Evolutionary conservation across 1,140 invertebrate species (phyloP).

Genomic region (Andrena cerasifolii): DNA sequence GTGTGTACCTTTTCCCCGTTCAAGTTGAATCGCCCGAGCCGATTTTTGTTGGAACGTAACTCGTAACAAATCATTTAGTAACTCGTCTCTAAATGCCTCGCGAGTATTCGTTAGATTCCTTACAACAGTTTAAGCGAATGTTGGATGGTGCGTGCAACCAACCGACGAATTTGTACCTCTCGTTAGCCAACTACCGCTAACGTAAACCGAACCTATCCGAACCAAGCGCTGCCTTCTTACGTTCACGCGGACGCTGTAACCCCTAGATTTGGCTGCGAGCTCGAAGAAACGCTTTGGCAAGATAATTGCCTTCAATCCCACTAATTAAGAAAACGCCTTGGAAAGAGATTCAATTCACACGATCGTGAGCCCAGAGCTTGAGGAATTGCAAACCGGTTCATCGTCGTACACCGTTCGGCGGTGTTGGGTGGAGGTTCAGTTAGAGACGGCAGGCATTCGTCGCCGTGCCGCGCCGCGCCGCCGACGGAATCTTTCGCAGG

Average conservation of each 20-base stretch:
- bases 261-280: too few species aligned
- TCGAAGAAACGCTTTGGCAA: background rate
- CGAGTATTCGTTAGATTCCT: constrained; percentile 51
- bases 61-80: constrained; percentile 58
- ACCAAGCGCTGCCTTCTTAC: background rate
- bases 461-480: too few species aligned
- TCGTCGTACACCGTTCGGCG: background rate
- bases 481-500: background rate
- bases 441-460: background rate
- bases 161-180: constrained; percentile 67
- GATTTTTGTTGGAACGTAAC: constrained; percentile 23
- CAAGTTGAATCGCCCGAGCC: constrained; percentile 34
- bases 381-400: background rate
- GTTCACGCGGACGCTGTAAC: background rate
- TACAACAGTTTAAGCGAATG: constrained; percentile 66
- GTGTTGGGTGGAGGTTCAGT: background rate
- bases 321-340: too few species aligned
- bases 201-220: background rate
- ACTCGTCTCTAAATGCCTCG: constrained; percentile 60
- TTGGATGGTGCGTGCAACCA: constrained; percentile 7
- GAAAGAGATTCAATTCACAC: too few species aligned
- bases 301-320: too few species aligned
- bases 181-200: constrained; percentile 70
- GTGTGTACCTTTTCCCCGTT: background rate
- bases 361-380: too few species aligned